A percentile compares a stretch with the other conserved stretches of the same genome.
Evolutionary conservation across 2,797 vertebrate species (phyloP).

Genomic region (Smutsia temminckii): DNA sequence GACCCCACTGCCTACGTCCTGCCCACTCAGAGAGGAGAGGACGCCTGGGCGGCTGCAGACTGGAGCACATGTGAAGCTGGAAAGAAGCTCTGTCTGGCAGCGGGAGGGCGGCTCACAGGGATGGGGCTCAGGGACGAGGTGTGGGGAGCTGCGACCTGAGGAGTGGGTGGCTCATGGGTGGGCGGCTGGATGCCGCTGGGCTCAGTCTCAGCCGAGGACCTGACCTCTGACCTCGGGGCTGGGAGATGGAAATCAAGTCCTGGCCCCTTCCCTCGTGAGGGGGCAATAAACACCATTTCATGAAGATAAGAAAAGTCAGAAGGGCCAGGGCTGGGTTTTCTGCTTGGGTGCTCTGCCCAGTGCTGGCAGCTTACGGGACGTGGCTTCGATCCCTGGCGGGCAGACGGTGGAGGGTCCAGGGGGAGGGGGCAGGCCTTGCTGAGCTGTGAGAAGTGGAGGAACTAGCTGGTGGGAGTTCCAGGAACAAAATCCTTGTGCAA

Average conservation of each 20-base stretch:
- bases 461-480: not conserved
- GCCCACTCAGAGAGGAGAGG: not conserved
- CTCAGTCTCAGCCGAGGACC: not conserved
- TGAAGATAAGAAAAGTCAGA: not conserved
- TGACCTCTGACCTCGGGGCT: not conserved
- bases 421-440: not conserved
- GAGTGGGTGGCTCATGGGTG: not conserved
- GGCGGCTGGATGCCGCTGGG: no score
- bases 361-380: no score
- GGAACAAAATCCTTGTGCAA: not conserved
- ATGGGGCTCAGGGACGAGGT: no score
- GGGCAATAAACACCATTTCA: no score
- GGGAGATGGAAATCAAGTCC: not conserved
- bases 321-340: not conserved
- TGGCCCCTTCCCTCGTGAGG: not conserved
- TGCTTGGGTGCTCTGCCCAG: no score
- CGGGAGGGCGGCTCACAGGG: rapidly evolving
- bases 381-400: no score
- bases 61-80: not conserved
- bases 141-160: no score
- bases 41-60: not conserved
- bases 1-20: no score
- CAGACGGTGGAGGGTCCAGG: not conserved
- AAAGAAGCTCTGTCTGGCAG: not conserved
- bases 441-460: not conserved